Base-by-base conservation (phyloP, 2,888 invertebrate species). In the Noctua pronuba region DNA sequence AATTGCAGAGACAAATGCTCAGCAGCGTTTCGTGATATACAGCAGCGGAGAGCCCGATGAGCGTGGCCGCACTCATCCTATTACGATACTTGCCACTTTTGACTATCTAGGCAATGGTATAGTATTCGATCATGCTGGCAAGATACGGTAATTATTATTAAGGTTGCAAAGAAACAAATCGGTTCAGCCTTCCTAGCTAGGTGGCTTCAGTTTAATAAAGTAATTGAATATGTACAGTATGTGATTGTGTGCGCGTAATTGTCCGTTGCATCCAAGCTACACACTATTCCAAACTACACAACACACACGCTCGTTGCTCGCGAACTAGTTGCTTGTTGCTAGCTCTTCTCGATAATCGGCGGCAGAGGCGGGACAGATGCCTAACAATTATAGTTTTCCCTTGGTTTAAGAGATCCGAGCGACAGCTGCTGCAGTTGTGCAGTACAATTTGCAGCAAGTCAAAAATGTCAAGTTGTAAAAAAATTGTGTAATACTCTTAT, bases 81-180 rank as follows among this genome's bases (percentile, higher is more conserved):
- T 93, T 46, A 94, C 95, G 2, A 90, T 96, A 35, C 91, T 96
- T 46, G 96, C 94, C 5, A 94, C 94, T 11, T 96, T 96, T 82
- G 96, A 96, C 82, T 94, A 94, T 86, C 89, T 95, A 46, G 96
- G 96, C 62, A 96, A 96, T 83, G 96, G 95, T 0, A 91, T 96
- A 52, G 96, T 96, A 2, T 96, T 95, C 85, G 96, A 96, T 88
- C 95, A 96, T 77, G 75, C 89, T 35, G 96, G 96, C 10, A 96
- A 96, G 91, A 94, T 96, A 90, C 92, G 96, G 96, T 95, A 84
- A 55, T 60, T 73, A 65, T 49, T 28, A 46, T 16, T 38, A n/a
- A n/a, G n/a, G n/a, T n/a, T n/a, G n/a, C n/a, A 24, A 11, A 18
- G 5, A 11, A 11, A 4, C 24, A n/a, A 55, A 55, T 55, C 11